These are phyloP conservation scores for Blomia tropicalis DNA, from an alignment of 2,888 invertebrate genomes.

Conservation along the genomic window DNA sequence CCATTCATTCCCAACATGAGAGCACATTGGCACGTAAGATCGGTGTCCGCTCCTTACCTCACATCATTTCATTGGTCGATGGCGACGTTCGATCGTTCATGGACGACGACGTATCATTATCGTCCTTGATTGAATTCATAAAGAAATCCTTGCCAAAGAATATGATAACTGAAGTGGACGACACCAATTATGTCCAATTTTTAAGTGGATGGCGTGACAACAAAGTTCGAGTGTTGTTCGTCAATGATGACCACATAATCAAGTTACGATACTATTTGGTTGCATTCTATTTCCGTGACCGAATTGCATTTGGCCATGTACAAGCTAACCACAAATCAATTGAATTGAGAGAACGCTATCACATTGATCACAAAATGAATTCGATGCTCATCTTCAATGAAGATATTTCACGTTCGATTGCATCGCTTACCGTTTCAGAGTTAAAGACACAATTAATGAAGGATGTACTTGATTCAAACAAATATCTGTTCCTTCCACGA, in stretches of 20 bases:
- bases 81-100: slow-evolving; percentile 70
- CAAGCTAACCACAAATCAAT: slow-evolving; percentile 28
- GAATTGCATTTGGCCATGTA: slow-evolving; percentile 68
- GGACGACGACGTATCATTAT: slow-evolving; percentile 58
- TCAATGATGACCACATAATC: slow-evolving; percentile 49
- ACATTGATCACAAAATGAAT: slow-evolving; percentile 55
- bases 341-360: slow-evolving; percentile 42
- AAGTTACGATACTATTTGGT: slow-evolving; percentile 70
- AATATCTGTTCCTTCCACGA: slow-evolving; percentile 68
- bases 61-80: slow-evolving; percentile 60
- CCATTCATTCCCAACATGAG: slow-evolving; percentile 66
- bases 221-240: slow-evolving; percentile 69
- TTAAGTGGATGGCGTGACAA: slow-evolving; percentile 76
- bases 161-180: slow-evolving; percentile 51
- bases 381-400: slow-evolving; percentile 79
- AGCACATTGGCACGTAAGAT: slow-evolving; percentile 56
- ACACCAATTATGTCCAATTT: slow-evolving; percentile 56
- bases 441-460: slow-evolving; percentile 71
- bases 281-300: slow-evolving; percentile 66
- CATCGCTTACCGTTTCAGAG: slow-evolving; percentile 66
- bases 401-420: slow-evolving; percentile 56
- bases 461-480: slow-evolving; percentile 72
- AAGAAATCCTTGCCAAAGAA: slow-evolving; percentile 69
- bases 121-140: slow-evolving; percentile 59
- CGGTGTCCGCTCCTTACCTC: slow-evolving; percentile 63